Base-by-base conservation (phyloP, 2,888 invertebrate genomes). In the Bugulina stolonifera region DNA sequence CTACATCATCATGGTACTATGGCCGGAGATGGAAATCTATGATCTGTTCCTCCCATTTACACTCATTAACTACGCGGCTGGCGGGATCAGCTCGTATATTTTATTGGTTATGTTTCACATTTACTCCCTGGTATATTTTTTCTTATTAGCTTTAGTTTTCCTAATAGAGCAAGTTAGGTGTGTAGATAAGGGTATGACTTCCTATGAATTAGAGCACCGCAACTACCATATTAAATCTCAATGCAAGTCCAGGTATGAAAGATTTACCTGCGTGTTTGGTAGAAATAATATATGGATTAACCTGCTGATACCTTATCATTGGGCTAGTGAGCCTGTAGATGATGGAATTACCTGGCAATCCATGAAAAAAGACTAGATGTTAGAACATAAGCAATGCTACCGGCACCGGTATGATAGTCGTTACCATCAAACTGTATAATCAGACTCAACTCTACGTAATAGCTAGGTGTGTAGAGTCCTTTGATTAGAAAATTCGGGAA, bases 131-230 rank as follows among this genome's bases (percentile, higher is more conserved):
- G 23, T 77, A 22, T 77, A 75, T 72, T 80, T 80, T 73, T 69
- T 75, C 2, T n/a, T 77, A 34, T 75, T 78, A 55, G 76, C 77
- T 52, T 35, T 73, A 29, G 74, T 74, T 10, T 80, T 80, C 75
- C 71, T 81, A 22, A 35, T 74, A 25, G 76, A 77, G 43, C 76
- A 78, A 27, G 22, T 75, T 43, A 52, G 69, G 2, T 73, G 77
- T 29, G 76, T 81, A 3, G 55, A 64, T 23, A 54, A 35, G 1
- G 81, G 81, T 22, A 73, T 75, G 64, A 81, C 81, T 0, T 77
- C 80, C 0, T 81, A 80, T 74, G 82, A 82, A 32, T 64, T 29
- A 25, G 34, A 64, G 14, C 25, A 64, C 10, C 27, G 27, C 5
- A 34, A 32, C n/a, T 64, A 5, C n/a, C 5, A 27, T 43, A 43